These are phyloP conservation scores for Bombus confusus DNA, from an alignment of 1,140 invertebrate species.

Conservation along the genomic window DNA sequence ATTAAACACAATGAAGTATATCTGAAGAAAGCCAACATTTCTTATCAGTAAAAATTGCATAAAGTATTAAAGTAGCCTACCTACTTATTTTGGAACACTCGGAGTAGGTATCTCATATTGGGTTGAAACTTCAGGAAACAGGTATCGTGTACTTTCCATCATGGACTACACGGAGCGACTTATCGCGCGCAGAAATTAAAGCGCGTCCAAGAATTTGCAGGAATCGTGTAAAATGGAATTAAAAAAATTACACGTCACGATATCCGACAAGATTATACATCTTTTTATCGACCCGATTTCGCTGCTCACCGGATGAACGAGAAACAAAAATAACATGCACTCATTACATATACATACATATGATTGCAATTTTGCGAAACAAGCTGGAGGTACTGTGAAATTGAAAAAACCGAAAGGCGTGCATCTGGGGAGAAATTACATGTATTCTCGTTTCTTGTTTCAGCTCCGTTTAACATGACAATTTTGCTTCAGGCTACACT, in stretches of 20 bases:
- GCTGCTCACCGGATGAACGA: not conserved
- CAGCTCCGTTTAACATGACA: slow-evolving; percentile 12
- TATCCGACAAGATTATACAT: slow-evolving; percentile 13
- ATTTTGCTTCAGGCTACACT: slow-evolving; percentile 1
- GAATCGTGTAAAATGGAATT: not conserved
- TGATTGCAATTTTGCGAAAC: not conserved
- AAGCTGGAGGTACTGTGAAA: not conserved
- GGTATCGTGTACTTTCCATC: slow-evolving; percentile 11
- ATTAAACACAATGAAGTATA: not conserved
- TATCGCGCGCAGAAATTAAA: not conserved
- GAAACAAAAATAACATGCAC: not conserved
- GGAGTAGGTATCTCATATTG: no score
- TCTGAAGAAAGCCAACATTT: not conserved
- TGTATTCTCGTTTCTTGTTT: not conserved
- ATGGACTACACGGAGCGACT: not conserved
- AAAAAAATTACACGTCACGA: slow-evolving; percentile 12
- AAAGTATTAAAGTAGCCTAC: not conserved
- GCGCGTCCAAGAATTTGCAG: not conserved
- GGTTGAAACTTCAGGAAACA: not conserved
- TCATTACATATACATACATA: not conserved
- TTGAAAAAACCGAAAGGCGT: slow-evolving; percentile 5
- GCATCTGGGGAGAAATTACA: not conserved
- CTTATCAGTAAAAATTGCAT: not conserved
- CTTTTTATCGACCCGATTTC: slow-evolving; percentile 12
- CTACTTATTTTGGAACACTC: not conserved